Evolutionary conservation across 2,113 vertebrate genomes (phyloP), one percentile per base, ranked within the genome.

Genomic region (Vulpes ferrilata): DNA sequence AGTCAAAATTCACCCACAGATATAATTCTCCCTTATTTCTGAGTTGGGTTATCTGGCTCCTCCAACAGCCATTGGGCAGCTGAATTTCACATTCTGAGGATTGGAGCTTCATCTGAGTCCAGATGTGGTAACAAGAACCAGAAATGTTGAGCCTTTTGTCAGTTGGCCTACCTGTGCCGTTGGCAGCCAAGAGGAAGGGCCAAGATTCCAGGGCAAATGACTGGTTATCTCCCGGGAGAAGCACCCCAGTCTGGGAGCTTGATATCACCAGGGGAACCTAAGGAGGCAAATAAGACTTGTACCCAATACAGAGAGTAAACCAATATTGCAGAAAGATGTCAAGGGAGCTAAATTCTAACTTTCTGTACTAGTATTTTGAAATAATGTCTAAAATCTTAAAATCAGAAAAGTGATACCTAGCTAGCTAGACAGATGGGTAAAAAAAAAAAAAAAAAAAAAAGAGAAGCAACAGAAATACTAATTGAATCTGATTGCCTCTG

Each of bases 371-470:
- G 13, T 62, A 69, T 48, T 94, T 82, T 67, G 3, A 96, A 38
- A 90, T 65, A 91, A 64, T 30, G 7, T 78, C 53, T 95, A 88
- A 11, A 51, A 60, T 82, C 65, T 90, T 19, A 38, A 86, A 96
- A 78, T 64, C 20, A 96, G 30, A 85, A 95, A 86, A 83, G 8
- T 55, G 17, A 92, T 32, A 51, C 25, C 73, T 76, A 51, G 23
- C 74, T 76, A 76, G 74, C 25, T 17, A 76, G 3, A 76, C 25
- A 76, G 48, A 76, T 51, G 13, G 43, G 25, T 16, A 85, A n/a
- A 88, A 55, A 59, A 43, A 43, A 6, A 6, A 59, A 43, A 43
- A 6, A 6, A 43, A 43, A 69, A 80, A 2, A 51, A 59, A 22
- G 3, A 48, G 51, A 87, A 67, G 15, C 11, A 62, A 19, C 62